Base-by-base conservation (phyloP, 2,888 invertebrate genomes). In the Melanostoma mellinum region DNA sequence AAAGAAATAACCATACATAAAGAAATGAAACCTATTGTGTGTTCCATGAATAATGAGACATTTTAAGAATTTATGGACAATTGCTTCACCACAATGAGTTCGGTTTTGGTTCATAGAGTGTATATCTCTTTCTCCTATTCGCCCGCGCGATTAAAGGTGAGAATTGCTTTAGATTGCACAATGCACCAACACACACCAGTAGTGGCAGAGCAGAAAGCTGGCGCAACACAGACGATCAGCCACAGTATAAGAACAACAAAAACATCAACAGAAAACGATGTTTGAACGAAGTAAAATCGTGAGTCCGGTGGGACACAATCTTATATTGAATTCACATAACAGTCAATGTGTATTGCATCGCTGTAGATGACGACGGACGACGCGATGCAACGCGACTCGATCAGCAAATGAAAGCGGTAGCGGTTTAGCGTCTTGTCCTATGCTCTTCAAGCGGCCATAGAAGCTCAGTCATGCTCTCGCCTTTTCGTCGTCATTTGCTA, bases 1-100 rank as follows among this genome's bases (percentile, higher is more conserved):
- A 84, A 79, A 71, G 74, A 46, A 84, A 71, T 71, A 78, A 71
- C 84, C 79, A 79, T 84, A 79, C 84, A 84, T 84, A 84, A 84
- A 84, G 84, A 84, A 84, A 84, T 84, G 84, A 84, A 84, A 84
- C 74, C 89, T 88, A 89, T 90, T 90, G 89, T 90, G 88, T 88
- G 89, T 88, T 87, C 88, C 88, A 89, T 90, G 90, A 90, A 90
- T 90, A 90, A 90, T 90, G 90, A 90, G 90, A 90, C 90, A 89
- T 90, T 90, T 90, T 87, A 88, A 88, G 88, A 89, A 90, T 90
- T 90, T 90, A 90, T 89, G 90, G 89, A 89, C 89, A 89, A 87
- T 89, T 88, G 90, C 89, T 89, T 89, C 88, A 90, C 90, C 90
- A 87, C 89, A 90, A 87, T 88, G 86, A 86, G 87, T 86, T 84